Percentiles rank a stretch among this genome's conserved stretches.
These are phyloP conservation scores for Cerastis rubricosa DNA, from an alignment of 2,888 invertebrate genomes.

Conservation along the genomic window DNA sequence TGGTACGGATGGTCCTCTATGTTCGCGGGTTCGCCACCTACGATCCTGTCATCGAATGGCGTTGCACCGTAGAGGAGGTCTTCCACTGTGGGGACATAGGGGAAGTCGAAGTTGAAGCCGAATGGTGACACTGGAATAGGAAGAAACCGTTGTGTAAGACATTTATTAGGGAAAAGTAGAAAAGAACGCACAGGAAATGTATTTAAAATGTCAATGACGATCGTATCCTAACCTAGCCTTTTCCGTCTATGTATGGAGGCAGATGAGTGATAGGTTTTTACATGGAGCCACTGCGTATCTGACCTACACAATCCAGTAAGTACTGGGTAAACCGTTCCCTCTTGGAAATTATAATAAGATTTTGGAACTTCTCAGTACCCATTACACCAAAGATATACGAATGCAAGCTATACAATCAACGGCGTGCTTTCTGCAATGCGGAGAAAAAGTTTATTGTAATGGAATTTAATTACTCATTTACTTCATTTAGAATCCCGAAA, in stretches of 20 bases:
- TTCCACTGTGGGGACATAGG: slow-evolving; percentile 62
- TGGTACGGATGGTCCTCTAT: slow-evolving; percentile 86
- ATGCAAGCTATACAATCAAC: not conserved
- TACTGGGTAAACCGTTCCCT: not conserved
- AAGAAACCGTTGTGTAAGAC: not conserved
- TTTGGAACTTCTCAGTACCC: not conserved
- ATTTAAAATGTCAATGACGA: no score
- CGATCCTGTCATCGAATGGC: slow-evolving; percentile 77
- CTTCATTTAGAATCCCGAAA: not conserved
- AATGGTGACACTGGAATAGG: slow-evolving; percentile 58
- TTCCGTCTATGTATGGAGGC: not conserved
- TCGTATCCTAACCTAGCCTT: not conserved
- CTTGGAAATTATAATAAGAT: not conserved
- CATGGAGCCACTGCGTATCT: not conserved
- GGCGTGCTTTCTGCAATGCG: not conserved
- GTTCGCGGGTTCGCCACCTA: slow-evolving; percentile 83
- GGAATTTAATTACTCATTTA: not conserved
- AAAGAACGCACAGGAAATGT: not conserved
- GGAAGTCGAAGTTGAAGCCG: slow-evolving; percentile 57
- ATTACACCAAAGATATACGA: not conserved
- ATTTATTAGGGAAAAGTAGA: not conserved
- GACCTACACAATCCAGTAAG: not conserved
- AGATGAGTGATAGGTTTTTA: not conserved
- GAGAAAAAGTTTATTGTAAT: not conserved
- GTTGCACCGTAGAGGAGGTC: slow-evolving; percentile 61